A percentile compares a stretch with the other conserved stretches of the same genome.
phyloP scores from a whole-genome alignment of 2,113 vertebrate genomes.

The Callocephalon fimbriatum region DNA sequence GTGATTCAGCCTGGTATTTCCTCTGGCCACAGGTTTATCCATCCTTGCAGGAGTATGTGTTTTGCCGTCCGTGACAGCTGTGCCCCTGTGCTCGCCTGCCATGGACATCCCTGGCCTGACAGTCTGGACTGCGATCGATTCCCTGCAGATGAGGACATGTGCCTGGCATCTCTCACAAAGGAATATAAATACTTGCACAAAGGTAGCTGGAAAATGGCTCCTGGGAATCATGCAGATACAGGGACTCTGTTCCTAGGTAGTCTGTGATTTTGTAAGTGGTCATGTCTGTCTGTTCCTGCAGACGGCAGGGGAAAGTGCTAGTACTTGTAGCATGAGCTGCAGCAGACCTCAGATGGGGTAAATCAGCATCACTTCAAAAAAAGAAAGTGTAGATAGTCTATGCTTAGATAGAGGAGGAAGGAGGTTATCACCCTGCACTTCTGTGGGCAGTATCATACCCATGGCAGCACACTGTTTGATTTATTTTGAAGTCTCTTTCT shows the following conservation, averaged over 20 bases:
- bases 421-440: neutral
- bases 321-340: neutral
- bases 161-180: conserved; percentile 80
- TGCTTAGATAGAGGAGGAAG: rapidly evolving
- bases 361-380: neutral
- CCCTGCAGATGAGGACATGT: conserved; percentile 83
- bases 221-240: neutral
- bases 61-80: conserved; percentile 84
- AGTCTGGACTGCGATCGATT: conserved; percentile 84
- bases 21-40: conserved; percentile 81
- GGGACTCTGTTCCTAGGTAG: rapidly evolving
- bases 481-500: neutral
- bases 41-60: conserved; percentile 88
- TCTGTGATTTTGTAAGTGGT: neutral
- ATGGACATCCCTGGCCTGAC: conserved; percentile 84
- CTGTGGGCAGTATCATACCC: neutral
- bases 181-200: conserved; percentile 75
- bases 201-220: conserved; percentile 69
- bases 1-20: neutral
- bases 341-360: neutral
- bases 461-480: neutral
- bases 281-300: rapidly evolving
- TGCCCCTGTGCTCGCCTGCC: conserved; percentile 82
- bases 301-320: neutral
- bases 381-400: neutral